Evolutionary conservation across 1,140 invertebrate genomes (phyloP).

Genomic region (Neodiprion lecontei): DNA sequence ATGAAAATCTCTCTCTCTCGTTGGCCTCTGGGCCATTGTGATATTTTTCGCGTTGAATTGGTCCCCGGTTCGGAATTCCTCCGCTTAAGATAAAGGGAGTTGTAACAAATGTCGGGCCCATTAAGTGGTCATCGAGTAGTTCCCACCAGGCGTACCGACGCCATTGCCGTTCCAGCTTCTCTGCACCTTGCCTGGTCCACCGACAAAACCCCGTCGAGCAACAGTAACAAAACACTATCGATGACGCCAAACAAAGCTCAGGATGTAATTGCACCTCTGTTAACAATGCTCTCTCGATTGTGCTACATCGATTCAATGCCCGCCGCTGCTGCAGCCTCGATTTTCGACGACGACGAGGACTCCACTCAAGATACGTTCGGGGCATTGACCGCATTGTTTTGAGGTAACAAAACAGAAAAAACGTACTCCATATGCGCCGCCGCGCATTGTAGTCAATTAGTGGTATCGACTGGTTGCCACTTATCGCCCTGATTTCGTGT

Average conservation of each 20-base stretch:
- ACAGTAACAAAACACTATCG: conserved; percentile 60
- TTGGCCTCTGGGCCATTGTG: conserved; percentile 31
- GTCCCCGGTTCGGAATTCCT: conserved; percentile 29
- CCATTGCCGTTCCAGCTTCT: conserved; percentile 24
- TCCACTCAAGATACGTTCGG: conserved; percentile 41
- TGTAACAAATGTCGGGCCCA: not conserved
- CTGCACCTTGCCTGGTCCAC: conserved; percentile 17
- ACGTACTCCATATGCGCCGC: conserved; percentile 47
- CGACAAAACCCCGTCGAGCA: conserved; percentile 40
- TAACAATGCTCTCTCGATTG: conserved; percentile 54
- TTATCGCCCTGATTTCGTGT: too few relatives aligned
- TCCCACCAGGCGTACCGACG: conserved; percentile 50
- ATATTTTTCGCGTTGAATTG: conserved; percentile 20
- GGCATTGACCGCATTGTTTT: conserved; percentile 59
- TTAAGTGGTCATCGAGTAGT: conserved; percentile 51
- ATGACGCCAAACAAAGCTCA: conserved; percentile 36
- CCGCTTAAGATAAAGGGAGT: conserved; percentile 27
- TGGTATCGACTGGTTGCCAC: conserved; percentile 22
- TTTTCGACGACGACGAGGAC: conserved; percentile 36
- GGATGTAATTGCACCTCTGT: conserved; percentile 55
- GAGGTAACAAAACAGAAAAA: conserved; percentile 63
- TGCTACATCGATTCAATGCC: conserved; percentile 59
- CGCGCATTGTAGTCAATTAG: conserved; percentile 59
- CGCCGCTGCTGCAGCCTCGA: conserved; percentile 37
- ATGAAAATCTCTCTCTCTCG: conserved; percentile 46